Conservation (phyloP, 1,140 invertebrate species). For the Patella vulgata region DNA sequence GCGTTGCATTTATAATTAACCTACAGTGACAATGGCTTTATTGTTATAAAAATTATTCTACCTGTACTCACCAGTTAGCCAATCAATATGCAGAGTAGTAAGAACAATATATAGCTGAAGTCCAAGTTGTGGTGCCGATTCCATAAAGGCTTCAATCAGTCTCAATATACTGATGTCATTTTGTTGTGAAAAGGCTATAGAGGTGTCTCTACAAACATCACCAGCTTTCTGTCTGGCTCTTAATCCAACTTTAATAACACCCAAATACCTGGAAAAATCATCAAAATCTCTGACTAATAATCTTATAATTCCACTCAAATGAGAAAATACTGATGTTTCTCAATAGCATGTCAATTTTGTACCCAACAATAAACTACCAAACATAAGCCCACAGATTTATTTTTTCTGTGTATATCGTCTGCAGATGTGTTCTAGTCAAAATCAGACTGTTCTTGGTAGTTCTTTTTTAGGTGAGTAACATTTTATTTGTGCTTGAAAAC, state of each 20-base stretch:
- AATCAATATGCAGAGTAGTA: constrained; percentile 65
- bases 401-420: too few species aligned
- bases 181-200: constrained; percentile 33
- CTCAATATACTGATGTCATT: constrained; percentile 72
- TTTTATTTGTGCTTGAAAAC: too few species aligned
- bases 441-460: too few species aligned
- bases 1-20: too few species aligned
- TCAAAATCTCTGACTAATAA: background rate
- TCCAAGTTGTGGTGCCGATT: constrained; percentile 86
- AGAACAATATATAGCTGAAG: constrained; percentile 80
- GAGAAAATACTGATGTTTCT: too few species aligned
- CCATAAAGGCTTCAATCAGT: constrained; percentile 88
- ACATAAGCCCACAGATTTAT: background rate
- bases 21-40: too few species aligned
- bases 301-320: background rate
- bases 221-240: constrained; percentile 17
- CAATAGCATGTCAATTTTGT: too few species aligned
- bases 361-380: background rate
- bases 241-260: constrained; percentile 27
- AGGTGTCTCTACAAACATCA: constrained; percentile 5
- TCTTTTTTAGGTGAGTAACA: too few species aligned
- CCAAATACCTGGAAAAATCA: constrained; percentile 33
- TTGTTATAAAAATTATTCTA: too few species aligned
- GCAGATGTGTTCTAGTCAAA: too few species aligned
- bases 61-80: constrained; percentile 39